These are phyloP conservation scores for Sorex maritimensis DNA, from an alignment of 2,797 vertebrate genomes.

Conservation along the genomic window DNA sequence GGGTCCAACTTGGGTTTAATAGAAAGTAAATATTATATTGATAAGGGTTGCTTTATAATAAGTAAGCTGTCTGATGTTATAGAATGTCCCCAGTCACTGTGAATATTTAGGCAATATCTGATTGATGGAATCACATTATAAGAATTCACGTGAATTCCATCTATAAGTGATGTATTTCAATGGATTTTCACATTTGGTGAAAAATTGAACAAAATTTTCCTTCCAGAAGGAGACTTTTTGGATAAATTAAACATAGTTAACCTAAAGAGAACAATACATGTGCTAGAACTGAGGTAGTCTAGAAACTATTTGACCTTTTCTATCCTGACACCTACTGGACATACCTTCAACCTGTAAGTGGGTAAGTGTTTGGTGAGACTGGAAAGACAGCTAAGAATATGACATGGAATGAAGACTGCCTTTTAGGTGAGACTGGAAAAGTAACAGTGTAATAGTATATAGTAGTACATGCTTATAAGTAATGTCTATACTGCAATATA, in stretches of 20 bases:
- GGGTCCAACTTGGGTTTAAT: too few relatives aligned
- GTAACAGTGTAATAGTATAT: background rate
- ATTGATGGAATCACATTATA: too few relatives aligned
- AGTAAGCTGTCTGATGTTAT: background rate
- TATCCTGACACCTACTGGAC: slow-evolving; percentile 38
- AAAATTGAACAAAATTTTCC: slow-evolving; percentile 46
- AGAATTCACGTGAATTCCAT: background rate
- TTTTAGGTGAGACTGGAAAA: background rate
- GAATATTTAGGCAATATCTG: background rate
- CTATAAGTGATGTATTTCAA: slow-evolving; percentile 5
- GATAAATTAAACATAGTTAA: background rate
- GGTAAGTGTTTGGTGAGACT: background rate
- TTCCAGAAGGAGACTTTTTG: background rate
- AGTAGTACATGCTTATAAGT: background rate
- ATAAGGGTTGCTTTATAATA: too few relatives aligned
- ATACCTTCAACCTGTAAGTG: background rate
- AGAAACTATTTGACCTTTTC: slow-evolving; percentile 54
- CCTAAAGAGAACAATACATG: background rate
- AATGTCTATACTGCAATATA: background rate
- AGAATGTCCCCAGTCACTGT: background rate
- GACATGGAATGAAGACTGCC: too few relatives aligned
- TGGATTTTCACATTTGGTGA: slow-evolving; percentile 28
- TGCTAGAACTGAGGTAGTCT: background rate
- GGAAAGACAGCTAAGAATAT: background rate
- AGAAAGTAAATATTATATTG: too few relatives aligned